Conservation (phyloP, 2,113 vertebrate genomes). For the Bambusicola thoracicus region DNA sequence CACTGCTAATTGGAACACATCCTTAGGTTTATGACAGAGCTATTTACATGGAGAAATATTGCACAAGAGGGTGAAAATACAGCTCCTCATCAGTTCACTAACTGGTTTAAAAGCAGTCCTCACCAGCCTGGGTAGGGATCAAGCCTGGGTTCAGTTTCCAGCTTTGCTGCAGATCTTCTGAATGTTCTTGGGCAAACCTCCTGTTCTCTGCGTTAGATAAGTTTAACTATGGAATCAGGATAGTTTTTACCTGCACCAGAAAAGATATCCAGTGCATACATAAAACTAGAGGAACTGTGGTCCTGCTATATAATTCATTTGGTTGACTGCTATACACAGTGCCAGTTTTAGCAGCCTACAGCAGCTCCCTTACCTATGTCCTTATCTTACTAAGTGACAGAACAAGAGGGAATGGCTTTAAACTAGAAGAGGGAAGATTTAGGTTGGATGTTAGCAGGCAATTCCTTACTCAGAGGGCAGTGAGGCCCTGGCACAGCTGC, state of each 20-base stretch:
- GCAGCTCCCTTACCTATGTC: not conserved
- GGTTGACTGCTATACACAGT: not conserved
- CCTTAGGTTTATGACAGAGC: not conserved
- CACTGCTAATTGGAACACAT: constrained; percentile 4
- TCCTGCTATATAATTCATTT: not conserved
- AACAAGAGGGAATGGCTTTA: too few relatives aligned
- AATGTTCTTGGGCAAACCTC: not conserved
- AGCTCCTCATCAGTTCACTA: not conserved
- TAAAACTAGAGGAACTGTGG: not conserved
- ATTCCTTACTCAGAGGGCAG: too few relatives aligned
- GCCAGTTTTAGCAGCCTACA: not conserved
- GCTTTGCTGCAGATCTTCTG: not conserved
- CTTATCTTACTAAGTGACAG: not conserved
- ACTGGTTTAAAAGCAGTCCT: not conserved
- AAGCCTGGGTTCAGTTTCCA: not conserved
- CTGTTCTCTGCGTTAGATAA: not conserved
- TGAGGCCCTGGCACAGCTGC: too few relatives aligned
- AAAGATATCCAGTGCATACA: not conserved
- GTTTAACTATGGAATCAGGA: not conserved
- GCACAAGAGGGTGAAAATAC: not conserved
- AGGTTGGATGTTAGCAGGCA: too few relatives aligned
- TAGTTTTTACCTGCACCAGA: not conserved
- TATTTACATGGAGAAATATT: not conserved
- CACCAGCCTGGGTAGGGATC: not conserved
- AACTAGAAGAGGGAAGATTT: too few relatives aligned